Evolutionary conservation across 2,888 invertebrate species (phyloP).

Genomic region (Caenorhabditis sp.): DNA sequence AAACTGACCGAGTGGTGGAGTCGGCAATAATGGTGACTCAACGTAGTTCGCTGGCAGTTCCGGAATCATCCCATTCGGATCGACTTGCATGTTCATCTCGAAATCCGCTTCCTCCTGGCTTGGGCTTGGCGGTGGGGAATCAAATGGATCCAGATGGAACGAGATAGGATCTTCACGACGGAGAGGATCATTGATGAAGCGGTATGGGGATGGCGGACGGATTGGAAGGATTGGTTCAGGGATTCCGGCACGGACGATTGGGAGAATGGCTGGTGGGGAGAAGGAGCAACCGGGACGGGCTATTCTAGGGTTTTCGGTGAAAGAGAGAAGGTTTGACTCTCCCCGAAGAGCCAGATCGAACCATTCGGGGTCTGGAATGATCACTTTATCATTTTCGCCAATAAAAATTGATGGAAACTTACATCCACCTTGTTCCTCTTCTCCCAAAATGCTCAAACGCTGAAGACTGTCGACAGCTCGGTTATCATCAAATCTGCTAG

Average conservation of each 20-base stretch:
- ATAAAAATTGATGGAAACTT: neutral
- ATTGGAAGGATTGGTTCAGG: neutral
- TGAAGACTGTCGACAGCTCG: too few relatives aligned
- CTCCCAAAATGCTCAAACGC: too few relatives aligned
- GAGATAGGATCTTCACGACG: constrained; percentile 15
- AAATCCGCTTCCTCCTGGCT: constrained; percentile 1
- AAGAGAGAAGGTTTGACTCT: neutral
- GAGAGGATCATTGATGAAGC: neutral
- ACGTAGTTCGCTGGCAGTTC: neutral
- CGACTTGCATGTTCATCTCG: constrained; percentile 17
- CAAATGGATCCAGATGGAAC: constrained; percentile 24
- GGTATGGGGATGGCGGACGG: neutral
- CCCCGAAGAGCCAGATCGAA: neutral
- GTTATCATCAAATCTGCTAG: too few relatives aligned
- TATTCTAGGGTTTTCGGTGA: too few relatives aligned
- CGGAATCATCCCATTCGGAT: constrained; percentile 30
- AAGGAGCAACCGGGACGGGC: neutral
- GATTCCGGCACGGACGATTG: neutral
- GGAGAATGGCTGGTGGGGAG: neutral
- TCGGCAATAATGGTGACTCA: neutral
- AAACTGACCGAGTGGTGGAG: neutral
- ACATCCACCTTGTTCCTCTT: neutral
- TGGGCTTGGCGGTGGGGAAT: constrained; percentile 52
- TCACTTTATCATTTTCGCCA: too few relatives aligned
- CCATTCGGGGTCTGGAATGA: neutral